Percentiles rank a stretch among this genome's conserved stretches.
Conservation (phyloP, 1,140 invertebrate genomes). For the Hetaerina americana region DNA sequence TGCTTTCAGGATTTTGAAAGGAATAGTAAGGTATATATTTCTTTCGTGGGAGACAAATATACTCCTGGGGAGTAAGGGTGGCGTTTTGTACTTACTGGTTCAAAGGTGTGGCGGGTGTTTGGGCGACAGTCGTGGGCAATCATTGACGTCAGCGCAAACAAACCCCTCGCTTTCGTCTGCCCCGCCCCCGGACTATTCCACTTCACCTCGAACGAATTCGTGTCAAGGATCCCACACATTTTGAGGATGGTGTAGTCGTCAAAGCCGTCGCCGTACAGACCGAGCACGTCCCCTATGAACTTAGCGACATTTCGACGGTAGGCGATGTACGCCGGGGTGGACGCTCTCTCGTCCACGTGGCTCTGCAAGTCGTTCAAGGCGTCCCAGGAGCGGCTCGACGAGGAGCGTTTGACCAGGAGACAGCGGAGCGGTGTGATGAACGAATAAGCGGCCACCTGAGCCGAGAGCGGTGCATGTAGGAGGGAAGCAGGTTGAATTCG, state of each 20-base stretch:
- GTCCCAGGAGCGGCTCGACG: slow-evolving; percentile 13
- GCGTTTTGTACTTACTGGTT: neutral
- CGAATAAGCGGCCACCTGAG: slow-evolving; percentile 21
- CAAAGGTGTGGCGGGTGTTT: slow-evolving; percentile 47
- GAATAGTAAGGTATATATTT: too few species aligned
- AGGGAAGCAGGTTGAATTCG: neutral
- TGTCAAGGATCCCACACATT: slow-evolving; percentile 49
- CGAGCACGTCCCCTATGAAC: slow-evolving; percentile 42
- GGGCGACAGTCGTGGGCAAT: slow-evolving; percentile 63
- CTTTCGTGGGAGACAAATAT: too few species aligned
- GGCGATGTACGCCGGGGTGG: slow-evolving; percentile 32
- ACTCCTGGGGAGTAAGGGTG: too few species aligned
- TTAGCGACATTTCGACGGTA: slow-evolving; percentile 44
- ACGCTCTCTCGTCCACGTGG: slow-evolving; percentile 11
- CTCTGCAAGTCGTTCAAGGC: slow-evolving; percentile 16
- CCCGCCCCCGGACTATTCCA: neutral
- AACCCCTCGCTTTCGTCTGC: slow-evolving; percentile 42
- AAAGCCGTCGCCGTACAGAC: slow-evolving; percentile 28
- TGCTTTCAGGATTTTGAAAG: too few species aligned
- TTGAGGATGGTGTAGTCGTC: slow-evolving; percentile 44
- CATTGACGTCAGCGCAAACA: slow-evolving; percentile 57
- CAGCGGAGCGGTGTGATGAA: slow-evolving; percentile 25
- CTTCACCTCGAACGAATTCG: slow-evolving; percentile 38
- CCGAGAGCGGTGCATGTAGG: slow-evolving; percentile 5
- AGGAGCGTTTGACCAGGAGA: slow-evolving; percentile 15